Evolutionary conservation across 64 coral and sea anemone genomes (phyloP).

Genomic region (Montipora capricornis): DNA sequence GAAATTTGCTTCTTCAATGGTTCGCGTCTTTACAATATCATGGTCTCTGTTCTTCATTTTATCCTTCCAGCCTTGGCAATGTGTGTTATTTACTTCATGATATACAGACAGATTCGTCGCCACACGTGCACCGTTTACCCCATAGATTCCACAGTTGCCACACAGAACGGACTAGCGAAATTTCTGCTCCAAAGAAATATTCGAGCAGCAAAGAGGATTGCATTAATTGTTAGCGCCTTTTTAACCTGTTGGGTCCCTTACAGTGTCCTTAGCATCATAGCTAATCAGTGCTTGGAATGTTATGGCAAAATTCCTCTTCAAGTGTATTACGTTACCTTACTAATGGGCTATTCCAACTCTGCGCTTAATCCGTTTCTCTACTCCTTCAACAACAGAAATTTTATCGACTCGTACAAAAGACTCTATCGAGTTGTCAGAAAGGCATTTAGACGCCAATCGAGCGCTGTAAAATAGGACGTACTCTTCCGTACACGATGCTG

Average conservation of each 20-base stretch:
- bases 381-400: conserved; percentile 87
- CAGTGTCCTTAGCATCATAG: conserved; percentile 56
- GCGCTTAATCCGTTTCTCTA: conserved; percentile 89
- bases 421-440: neutral
- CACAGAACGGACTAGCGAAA: conserved; percentile 36
- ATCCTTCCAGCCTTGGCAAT: conserved; percentile 63
- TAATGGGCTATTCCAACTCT: conserved; percentile 79
- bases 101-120: conserved; percentile 53
- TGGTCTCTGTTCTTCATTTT: conserved; percentile 68
- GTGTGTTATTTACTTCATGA: conserved; percentile 70
- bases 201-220: conserved; percentile 85
- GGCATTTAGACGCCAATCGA: neutral
- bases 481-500: too few relatives aligned
- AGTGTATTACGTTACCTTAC: conserved; percentile 20
- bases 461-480: neutral
- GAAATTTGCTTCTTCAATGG: conserved; percentile 56
- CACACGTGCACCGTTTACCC: neutral
- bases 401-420: conserved; percentile 71
- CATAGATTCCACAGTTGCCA: neutral
- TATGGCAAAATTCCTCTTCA: conserved; percentile 1
- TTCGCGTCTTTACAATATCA: conserved; percentile 24
- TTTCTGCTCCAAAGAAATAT: conserved; percentile 63
- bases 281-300: neutral
- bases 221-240: conserved; percentile 72
- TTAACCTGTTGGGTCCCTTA: conserved; percentile 81